phyloP scores from a whole-genome alignment of 2,888 invertebrate species.

The Cephus pygmeus region DNA sequence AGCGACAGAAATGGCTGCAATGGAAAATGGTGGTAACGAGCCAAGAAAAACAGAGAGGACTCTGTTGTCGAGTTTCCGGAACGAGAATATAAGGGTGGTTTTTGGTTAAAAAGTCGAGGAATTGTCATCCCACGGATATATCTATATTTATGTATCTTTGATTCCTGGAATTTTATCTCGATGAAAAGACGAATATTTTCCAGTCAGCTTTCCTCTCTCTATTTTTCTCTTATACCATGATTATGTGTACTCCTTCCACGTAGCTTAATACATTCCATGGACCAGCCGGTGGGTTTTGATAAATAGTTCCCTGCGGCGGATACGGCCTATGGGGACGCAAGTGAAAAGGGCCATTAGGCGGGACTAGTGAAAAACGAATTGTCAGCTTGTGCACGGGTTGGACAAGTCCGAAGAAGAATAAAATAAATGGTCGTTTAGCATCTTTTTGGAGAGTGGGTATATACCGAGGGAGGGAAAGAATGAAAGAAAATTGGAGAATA shows the following conservation, averaged over 20 bases:
- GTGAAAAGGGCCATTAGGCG: constrained; percentile 7
- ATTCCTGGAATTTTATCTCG: background rate
- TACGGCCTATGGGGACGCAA: background rate
- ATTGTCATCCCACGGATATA: background rate
- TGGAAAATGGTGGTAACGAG: background rate
- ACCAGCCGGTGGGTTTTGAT: background rate
- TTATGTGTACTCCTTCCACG: background rate
- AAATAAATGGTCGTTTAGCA: constrained; percentile 5
- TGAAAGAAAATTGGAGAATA: background rate
- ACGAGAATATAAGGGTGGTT: background rate
- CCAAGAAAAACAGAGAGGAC: background rate
- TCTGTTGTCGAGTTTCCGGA: background rate
- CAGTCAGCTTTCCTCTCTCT: background rate
- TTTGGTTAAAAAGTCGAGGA: background rate
- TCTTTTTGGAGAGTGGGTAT: background rate
- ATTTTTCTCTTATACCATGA: background rate
- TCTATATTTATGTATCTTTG: background rate
- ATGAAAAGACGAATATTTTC: background rate
- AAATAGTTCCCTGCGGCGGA: constrained; percentile 1
- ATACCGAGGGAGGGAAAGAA: background rate
- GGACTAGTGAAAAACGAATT: constrained; percentile 5
- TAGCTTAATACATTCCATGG: background rate
- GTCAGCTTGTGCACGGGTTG: background rate
- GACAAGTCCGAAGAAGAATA: background rate
- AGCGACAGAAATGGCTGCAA: background rate